A percentile compares a stretch with the other conserved stretches of the same genome.
Evolutionary conservation across 1,140 invertebrate genomes (phyloP).

Genomic region (Papilio glaucus): DNA sequence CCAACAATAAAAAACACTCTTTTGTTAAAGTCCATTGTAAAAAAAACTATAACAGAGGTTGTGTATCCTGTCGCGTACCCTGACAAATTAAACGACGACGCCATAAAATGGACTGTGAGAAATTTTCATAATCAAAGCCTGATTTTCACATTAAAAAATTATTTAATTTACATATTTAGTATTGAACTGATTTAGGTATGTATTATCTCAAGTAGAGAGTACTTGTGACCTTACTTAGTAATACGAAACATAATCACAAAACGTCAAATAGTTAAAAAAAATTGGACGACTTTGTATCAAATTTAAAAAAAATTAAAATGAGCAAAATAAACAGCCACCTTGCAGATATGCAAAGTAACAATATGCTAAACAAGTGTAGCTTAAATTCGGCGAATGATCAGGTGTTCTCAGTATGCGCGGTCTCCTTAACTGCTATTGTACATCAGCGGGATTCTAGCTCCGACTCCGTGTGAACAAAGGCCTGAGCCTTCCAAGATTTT

Average conservation of each 20-base stretch:
- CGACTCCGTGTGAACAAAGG: background rate
- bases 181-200: no score
- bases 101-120: conserved; percentile 11
- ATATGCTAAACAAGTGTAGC: background rate
- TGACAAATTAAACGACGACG: conserved; percentile 1
- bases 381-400: background rate
- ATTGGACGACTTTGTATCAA: background rate
- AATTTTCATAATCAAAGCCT: conserved; percentile 1
- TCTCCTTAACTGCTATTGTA: background rate
- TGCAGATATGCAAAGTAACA: background rate
- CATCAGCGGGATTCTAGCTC: background rate
- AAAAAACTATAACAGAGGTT: conserved; percentile 29
- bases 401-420: background rate
- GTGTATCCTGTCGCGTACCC: conserved; percentile 17
- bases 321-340: background rate
- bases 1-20: conserved; percentile 8
- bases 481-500: background rate
- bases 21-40: conserved; percentile 31
- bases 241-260: background rate
- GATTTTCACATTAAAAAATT: background rate
- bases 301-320: background rate
- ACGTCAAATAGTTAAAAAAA: background rate
- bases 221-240: no score
- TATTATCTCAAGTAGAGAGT: no score
- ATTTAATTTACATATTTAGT: background rate